Evolutionary conservation across 2,888 invertebrate species (phyloP), one percentile per base, ranked within the genome.

Genomic region (Drosophila anceps): DNA sequence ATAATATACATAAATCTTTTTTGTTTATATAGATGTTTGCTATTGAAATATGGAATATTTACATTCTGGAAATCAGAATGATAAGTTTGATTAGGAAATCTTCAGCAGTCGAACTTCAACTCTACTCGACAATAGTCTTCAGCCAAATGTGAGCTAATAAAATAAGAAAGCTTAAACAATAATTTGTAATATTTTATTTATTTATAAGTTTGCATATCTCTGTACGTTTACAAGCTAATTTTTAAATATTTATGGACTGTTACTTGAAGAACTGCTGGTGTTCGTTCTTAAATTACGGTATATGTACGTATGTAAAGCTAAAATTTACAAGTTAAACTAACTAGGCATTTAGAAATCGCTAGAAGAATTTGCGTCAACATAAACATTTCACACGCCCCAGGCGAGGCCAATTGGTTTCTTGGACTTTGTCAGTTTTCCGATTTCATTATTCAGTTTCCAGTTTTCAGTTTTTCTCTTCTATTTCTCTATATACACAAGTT

Each of bases 261-360:
- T 82, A 84, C 70, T 80, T 84, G 70, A 73, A 84, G 75, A 84
- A 78, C 87, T 66, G 75, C 20, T 73, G 73, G 70, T 76, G 74
- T 69, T 76, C 68, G 67, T 76, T 70, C 43, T 74, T 66, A 71
- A 73, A 68, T 73, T 75, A 86, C 62, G 78, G 37, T 67, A 69
- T 66, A 70, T 77, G 67, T 82, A 84, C 44, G 54, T 43, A 64
- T 71, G 88, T 91, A 91, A 91, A 91, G 90, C 91, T 91, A 91
- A 84, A 91, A 91, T 91, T 91, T 91, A 90, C 84, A 90, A 85
- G 82, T 81, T 87, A 82, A 84, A 84, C 84, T 85, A 84, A 84
- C 88, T 86, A 83, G 81, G 86, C 76, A 81, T 81, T 73, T 74
- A 59, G 79, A 82, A 81, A 82, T 73, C 72, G 79, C 76, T 76